Percentiles rank a stretch among this genome's conserved stretches.
phyloP scores from a whole-genome alignment of 2,797 vertebrate species.

The Taenioides sp. region DNA sequence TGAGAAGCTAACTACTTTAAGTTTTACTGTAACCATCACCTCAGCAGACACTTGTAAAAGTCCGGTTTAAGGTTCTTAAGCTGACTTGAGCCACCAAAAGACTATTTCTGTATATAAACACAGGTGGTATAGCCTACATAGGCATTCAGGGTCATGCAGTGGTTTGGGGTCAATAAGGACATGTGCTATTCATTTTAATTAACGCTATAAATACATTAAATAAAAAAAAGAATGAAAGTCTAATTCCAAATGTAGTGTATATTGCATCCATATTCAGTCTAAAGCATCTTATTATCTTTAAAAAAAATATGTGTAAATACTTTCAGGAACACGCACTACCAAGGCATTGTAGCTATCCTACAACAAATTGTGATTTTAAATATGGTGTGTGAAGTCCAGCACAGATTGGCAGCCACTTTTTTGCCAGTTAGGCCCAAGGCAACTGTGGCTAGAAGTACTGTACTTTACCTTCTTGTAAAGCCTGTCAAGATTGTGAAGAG shows the following conservation, averaged over 20 bases:
- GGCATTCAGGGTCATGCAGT: not conserved
- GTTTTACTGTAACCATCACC: slow-evolving; percentile 42
- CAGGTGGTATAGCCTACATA: not conserved
- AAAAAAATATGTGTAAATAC: too few relatives aligned
- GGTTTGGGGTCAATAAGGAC: not conserved
- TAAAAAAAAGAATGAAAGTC: not conserved
- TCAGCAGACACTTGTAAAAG: slow-evolving; percentile 33
- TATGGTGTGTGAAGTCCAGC: too few relatives aligned
- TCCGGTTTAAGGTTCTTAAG: slow-evolving; percentile 21
- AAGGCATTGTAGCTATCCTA: not conserved
- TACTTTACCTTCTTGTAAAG: too few relatives aligned
- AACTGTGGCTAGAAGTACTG: too few relatives aligned
- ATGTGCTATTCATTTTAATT: not conserved
- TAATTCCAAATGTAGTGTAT: not conserved
- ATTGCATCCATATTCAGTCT: too few relatives aligned
- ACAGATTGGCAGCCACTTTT: too few relatives aligned
- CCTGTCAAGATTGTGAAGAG: too few relatives aligned
- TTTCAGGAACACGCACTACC: too few relatives aligned
- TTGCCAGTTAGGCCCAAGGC: too few relatives aligned
- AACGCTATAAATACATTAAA: not conserved
- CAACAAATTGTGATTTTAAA: not conserved
- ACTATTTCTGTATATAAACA: slow-evolving; percentile 4
- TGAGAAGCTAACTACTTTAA: slow-evolving; percentile 30
- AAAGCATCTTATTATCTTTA: too few relatives aligned
- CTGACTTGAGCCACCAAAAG: slow-evolving; percentile 1